Base-by-base conservation (phyloP, 2,888 invertebrate species). In the Drosophila anomelani region DNA sequence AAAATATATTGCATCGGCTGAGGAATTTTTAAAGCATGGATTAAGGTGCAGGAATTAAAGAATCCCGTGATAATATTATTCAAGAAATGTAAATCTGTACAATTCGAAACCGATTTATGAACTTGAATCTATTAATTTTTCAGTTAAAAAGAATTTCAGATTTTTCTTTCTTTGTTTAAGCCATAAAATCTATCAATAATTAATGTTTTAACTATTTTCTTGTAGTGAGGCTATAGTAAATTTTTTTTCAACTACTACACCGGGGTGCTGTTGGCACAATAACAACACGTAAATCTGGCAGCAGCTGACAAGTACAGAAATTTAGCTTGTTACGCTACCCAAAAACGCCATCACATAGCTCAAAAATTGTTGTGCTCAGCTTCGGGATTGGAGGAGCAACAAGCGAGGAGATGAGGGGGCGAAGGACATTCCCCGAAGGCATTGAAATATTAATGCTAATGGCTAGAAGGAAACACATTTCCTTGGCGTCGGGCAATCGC, bases 371-470 rank as follows among this genome's bases (percentile, higher is more conserved):
- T 64, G 23, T 66, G 36, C 56, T 20, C 29, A 41, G 44, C 41
- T 38, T 20, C 20, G 10, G 39, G 56, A 34, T 36, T n/a, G 32
- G 23, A 29, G 43, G 15, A 32, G 17, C 13, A 7, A 12, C 36
- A 10, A 15, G 44, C 5, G 6, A 29, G 29, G n/a, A 26, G 29
- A 29, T 6, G 29, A 8, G 29, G 13, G 23, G 41, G 13, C 41
- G 64, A 49, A 56, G 67, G 41, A 47, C 54, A 55, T 41, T 20
- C 68, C 62, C 63, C 60, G 54, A 74, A 79, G 67, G 67, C 67
- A 82, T 82, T 87, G 83, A 87, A 84, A 82, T 85, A 84, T 84
- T 84, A 87, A 87, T 87, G 85, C 76, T 87, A 84, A 84, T 87
- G 83, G 85, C 76, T 75, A 55, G 56, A 68, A 57, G 72, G 75